Evolutionary conservation across 1,140 invertebrate species (phyloP), one percentile per base, ranked within the genome.

Genomic region (Bicyclus anynana): DNA sequence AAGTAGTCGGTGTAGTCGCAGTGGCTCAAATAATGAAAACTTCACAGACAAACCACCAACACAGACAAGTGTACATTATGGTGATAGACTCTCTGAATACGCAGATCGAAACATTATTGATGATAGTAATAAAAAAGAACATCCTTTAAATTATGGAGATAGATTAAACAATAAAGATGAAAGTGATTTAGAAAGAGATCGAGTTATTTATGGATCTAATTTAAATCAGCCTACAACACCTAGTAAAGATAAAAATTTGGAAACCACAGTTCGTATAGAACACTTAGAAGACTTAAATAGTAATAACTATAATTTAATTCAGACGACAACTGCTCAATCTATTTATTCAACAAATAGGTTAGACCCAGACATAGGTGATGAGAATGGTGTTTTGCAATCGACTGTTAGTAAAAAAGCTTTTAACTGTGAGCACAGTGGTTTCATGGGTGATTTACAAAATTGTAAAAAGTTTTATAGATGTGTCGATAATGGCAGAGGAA

Each of bases 381-480:
- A 46, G 33, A 57, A 57, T 14, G 17, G 12, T 33, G 17, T 26
- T 2, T 27, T 14, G n/a, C 46, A 48, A 49, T 14, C 1, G 13
- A 53, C 12, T 29, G 26, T 1, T 3, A 18, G 1, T 9, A 21
- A 7, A 23, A 37, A 20, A 47, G 42, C 27, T 54, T 27, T 35
- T 21, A 72, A 74, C 42, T 84, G 90, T 74, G 62, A 67, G 44
- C 57, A 84, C 60, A 91, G 91, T 71, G 91, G 90, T 29, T 94
- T 93, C 70, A 80, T 91, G 59, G 87, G 89, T 5, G 89, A 93
- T 68, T 63, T 84, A 27, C 85, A 88, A 14, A 89, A 94, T 62
- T 94, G 94, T 64, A 89, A 88, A 50, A 92, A 91, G 65, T 94
- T 94, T 67, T 93, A 93, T 72, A 89, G 93, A 53, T 94, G 93